Conservation (phyloP, 2,888 invertebrate genomes). For the Philereme vetulata region DNA sequence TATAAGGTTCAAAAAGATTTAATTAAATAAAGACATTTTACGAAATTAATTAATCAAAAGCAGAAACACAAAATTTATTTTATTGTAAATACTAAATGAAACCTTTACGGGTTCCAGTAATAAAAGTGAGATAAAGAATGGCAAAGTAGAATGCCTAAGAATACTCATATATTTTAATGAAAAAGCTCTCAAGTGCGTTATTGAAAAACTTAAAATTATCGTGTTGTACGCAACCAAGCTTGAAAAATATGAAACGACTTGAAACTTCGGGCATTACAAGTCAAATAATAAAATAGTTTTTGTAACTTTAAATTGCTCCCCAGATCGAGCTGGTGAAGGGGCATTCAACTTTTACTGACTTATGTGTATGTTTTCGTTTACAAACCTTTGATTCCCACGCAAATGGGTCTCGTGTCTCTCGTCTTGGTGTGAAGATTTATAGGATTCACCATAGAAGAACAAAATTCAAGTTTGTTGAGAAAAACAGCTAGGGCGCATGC, state of each 20-base stretch:
- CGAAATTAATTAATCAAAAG: too few species aligned
- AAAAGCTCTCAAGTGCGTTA: slow-evolving; percentile 10
- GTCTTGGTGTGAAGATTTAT: slow-evolving; percentile 59
- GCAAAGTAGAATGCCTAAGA: not conserved
- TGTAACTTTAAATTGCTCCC: slow-evolving; percentile 23
- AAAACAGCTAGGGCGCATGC: slow-evolving; percentile 72
- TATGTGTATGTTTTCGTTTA: slow-evolving; percentile 55
- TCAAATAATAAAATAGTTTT: slow-evolving; percentile 24
- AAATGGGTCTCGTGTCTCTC: slow-evolving; percentile 44
- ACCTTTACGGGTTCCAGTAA: not conserved
- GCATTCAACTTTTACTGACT: slow-evolving; percentile 30
- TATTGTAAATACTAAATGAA: too few species aligned
- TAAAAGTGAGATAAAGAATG: not conserved
- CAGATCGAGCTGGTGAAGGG: slow-evolving; percentile 4
- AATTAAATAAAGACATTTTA: too few species aligned
- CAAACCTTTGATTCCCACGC: slow-evolving; percentile 48
- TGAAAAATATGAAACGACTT: slow-evolving; percentile 27
- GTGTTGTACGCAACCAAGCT: slow-evolving; percentile 14
- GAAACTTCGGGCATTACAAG: slow-evolving; percentile 23
- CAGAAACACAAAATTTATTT: too few species aligned
- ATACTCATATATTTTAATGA: slow-evolving; percentile 16
- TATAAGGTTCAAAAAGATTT: too few species aligned
- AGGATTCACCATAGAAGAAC: slow-evolving; percentile 43
- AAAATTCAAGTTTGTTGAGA: slow-evolving; percentile 65
- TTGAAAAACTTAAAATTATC: slow-evolving; percentile 24